These are phyloP conservation scores for Sitobion miscanthi DNA, from an alignment of 1,140 invertebrate species.

Conservation along the genomic window DNA sequence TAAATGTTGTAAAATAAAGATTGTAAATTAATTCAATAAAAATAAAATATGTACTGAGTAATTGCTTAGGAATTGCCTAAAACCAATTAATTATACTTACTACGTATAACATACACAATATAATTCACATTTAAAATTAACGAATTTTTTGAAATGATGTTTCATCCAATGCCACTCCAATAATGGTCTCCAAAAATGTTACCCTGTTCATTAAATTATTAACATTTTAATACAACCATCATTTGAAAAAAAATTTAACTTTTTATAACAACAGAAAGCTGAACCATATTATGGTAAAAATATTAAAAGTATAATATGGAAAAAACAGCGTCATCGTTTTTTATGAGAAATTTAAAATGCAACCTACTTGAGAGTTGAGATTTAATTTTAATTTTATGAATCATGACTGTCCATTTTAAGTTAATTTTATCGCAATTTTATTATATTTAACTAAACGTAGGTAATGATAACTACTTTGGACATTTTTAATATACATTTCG, in stretches of 20 bases:
- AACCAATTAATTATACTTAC: neutral
- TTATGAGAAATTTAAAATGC: neutral
- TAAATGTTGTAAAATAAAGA: too few species aligned
- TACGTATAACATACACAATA: neutral
- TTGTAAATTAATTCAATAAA: neutral
- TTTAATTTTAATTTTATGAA: neutral
- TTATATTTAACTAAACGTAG: neutral
- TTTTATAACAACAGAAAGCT: neutral
- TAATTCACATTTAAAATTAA: neutral
- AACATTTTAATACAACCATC: neutral
- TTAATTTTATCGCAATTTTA: neutral
- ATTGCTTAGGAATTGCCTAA: neutral
- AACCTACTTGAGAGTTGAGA: neutral
- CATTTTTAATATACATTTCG: neutral
- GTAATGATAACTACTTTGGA: neutral
- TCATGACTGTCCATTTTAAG: neutral
- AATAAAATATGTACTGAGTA: neutral
- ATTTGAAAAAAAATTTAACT: neutral
- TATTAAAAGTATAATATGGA: neutral
- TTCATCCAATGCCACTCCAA: neutral
- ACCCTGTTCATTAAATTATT: neutral
- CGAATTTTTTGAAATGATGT: neutral
- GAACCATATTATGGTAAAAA: neutral
- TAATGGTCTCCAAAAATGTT: neutral
- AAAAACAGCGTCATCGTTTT: neutral